phyloP scores from a whole-genome alignment of 2,797 vertebrate species.

The Helicolenus hilgendorfi region DNA sequence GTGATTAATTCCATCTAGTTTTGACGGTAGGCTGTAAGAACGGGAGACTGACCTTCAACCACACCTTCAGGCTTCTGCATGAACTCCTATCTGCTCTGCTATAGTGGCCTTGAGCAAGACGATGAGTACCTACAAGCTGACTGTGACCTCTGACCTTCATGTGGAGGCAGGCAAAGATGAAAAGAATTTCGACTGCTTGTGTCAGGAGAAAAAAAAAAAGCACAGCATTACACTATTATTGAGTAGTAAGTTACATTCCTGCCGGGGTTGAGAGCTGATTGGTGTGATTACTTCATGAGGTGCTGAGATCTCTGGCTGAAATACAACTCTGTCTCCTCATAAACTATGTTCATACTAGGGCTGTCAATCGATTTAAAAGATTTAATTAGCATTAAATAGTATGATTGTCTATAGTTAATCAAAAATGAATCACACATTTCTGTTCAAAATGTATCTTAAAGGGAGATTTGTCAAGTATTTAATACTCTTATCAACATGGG shows the following conservation, averaged over 20 bases:
- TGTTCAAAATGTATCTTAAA: too few species aligned
- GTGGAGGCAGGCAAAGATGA: not conserved
- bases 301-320: not conserved
- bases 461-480: too few species aligned
- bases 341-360: too few species aligned
- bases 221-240: not conserved
- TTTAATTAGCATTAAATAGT: too few species aligned
- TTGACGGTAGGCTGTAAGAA: not conserved
- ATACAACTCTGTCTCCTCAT: too few species aligned
- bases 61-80: not conserved
- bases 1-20: not conserved
- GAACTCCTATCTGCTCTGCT: not conserved
- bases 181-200: not conserved
- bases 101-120: conserved; percentile 8
- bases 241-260: not conserved
- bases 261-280: not conserved
- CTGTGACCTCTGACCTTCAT: conserved; percentile 26
- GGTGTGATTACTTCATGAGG: not conserved
- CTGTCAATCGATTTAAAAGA: too few species aligned
- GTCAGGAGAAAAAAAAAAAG: not conserved
- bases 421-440: too few species aligned
- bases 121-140: not conserved
- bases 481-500: too few species aligned
- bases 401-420: too few species aligned
- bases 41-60: not conserved